phyloP scores from a whole-genome alignment of 2,797 vertebrate species.

The Myotis pilosus region DNA sequence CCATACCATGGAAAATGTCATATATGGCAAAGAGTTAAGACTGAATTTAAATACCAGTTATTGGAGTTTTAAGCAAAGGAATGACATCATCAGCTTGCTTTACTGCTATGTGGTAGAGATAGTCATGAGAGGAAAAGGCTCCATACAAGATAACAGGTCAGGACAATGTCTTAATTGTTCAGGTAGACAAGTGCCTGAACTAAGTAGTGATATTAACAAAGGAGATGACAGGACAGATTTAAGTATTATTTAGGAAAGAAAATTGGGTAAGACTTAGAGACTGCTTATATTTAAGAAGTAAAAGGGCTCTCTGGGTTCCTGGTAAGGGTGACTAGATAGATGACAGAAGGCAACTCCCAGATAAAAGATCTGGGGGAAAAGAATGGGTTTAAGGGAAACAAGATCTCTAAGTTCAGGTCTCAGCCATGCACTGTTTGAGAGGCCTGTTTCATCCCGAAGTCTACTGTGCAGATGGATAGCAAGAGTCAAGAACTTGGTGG shows the following conservation, averaged over 20 bases:
- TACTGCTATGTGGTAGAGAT: not conserved
- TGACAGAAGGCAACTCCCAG: not conserved
- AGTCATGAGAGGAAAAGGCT: not conserved
- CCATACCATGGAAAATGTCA: not conserved
- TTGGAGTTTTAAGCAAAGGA: not conserved
- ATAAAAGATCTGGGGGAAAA: not conserved
- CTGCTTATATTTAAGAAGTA: not conserved
- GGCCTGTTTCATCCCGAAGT: not conserved
- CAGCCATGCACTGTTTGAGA: not conserved
- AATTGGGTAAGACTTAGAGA: not conserved
- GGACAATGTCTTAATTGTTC: not conserved
- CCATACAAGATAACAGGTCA: not conserved
- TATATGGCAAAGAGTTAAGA: not conserved
- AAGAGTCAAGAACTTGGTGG: not conserved
- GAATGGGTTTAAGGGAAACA: not conserved
- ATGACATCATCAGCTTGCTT: not conserved
- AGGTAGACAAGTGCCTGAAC: not conserved
- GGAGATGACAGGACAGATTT: not conserved
- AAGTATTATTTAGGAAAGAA: slow-evolving; percentile 1
- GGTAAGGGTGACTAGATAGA: not conserved
- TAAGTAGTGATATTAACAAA: not conserved
- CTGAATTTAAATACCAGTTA: not conserved
- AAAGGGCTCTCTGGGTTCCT: not conserved
- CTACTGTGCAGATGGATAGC: not conserved
- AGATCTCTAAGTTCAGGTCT: not conserved